These are phyloP conservation scores for Agriotes lineatus DNA, from an alignment of 2,888 invertebrate genomes.

Conservation along the genomic window DNA sequence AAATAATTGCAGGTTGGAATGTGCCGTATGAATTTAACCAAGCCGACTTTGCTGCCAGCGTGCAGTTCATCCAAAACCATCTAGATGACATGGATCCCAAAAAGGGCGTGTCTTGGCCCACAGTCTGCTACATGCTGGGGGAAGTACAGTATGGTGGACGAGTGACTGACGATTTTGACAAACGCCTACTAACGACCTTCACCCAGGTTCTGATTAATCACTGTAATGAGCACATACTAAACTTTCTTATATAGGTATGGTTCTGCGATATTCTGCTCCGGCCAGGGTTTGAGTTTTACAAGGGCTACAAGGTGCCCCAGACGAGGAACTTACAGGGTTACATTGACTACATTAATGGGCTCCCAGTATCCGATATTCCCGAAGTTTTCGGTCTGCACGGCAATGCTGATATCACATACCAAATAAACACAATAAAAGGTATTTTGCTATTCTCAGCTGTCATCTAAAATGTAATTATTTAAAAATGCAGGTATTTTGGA, in stretches of 20 bases:
- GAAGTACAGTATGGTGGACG: constrained; percentile 87
- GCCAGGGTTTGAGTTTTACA: constrained; percentile 93
- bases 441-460: no score
- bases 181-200: constrained; percentile 91
- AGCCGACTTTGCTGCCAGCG: constrained; percentile 94
- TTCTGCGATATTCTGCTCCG: constrained; percentile 91
- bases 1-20: constrained; percentile 83
- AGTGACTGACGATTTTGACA: constrained; percentile 98
- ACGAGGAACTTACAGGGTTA: constrained; percentile 85
- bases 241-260: constrained; percentile 74
- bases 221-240: neutral
- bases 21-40: constrained; percentile 97
- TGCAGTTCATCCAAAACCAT: constrained; percentile 97
- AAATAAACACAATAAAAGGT: constrained; percentile 95
- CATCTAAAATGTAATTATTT: neutral
- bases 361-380: constrained; percentile 90
- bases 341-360: constrained; percentile 83
- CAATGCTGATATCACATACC: constrained; percentile 97
- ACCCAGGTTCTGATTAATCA: constrained; percentile 70
- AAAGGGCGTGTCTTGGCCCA: constrained; percentile 97
- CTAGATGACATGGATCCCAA: constrained; percentile 97
- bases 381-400: constrained; percentile 97
- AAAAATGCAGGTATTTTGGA: constrained; percentile 78
- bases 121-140: constrained; percentile 97
- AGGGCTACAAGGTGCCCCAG: constrained; percentile 91